Base-by-base conservation (phyloP, 2,888 invertebrate species). In the Mechanitis messenoides region DNA sequence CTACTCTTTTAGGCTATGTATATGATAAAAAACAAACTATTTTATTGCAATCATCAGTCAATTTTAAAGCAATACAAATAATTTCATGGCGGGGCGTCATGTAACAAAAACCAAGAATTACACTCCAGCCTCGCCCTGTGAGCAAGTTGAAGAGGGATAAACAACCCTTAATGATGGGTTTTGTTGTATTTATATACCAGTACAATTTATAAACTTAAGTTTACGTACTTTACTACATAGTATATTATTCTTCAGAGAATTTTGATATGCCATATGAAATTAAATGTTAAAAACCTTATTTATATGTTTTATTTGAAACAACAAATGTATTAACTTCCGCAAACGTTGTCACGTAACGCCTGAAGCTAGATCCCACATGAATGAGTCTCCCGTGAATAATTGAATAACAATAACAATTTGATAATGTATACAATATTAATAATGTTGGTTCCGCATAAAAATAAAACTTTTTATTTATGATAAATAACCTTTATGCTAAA, bases 341-440 rank as follows among this genome's bases (percentile, higher is more conserved):
- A 76, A 75, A 78, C 75, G 66, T 77, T 65, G 71, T 62, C 73
- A 12, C 73, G 64, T 69, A 70, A 55, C 62, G 84, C 87, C 83
- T 71, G 56, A 67, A 81, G 87, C 74, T 58, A 69, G 72, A 71
- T 82, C 83, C 83, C 86, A 86, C 83, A 84, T 77, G 61, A 68
- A 45, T 69, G 65, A 75, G 63, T 82, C 83, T 83, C 83, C 83
- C 86, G 76, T 81, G 73, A 83, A 71, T 79, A 81, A 85, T 83
- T 75, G 73, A 79, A 78, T 80, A 78, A 83, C 78, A 78, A 77
- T 82, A 76, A 74, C 60, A 72, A 75, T 72, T 76, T 71, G 74
- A 72, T 76, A 79, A 78, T 42, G 11, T 42, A 42, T 42, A 9
- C 69, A 77, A 61, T 69, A 68, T 20, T 5, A 28, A 33, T 20